phyloP scores from a whole-genome alignment of 2,888 invertebrate species.

The Tillus elongatus region DNA sequence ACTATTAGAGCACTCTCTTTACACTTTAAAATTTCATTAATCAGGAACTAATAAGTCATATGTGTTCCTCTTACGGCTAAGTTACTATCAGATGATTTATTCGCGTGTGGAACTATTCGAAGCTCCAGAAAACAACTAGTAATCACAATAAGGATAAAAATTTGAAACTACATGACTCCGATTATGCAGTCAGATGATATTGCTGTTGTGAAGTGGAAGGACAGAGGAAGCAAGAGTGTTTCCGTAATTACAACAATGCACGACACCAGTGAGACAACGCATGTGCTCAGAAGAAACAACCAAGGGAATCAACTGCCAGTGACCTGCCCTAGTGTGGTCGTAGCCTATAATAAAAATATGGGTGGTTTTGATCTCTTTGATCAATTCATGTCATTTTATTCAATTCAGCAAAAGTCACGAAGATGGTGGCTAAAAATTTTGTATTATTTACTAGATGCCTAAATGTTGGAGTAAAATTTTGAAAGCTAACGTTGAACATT shows the following conservation, averaged over 20 bases:
- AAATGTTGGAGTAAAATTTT: conserved; percentile 19
- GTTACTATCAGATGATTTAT: conserved; percentile 12
- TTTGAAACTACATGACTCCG: conserved; percentile 1
- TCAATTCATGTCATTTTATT: conserved; percentile 1
- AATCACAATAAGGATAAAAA: conserved; percentile 5
- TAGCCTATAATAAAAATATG: conserved; percentile 3
- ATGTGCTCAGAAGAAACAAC: conserved; percentile 6
- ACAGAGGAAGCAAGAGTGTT: conserved; percentile 15
- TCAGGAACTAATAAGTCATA: no score
- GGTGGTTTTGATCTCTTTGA: background rate
- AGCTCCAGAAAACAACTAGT: conserved; percentile 6
- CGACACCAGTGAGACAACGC: conserved; percentile 9
- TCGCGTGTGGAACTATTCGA: conserved; percentile 17
- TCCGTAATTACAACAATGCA: conserved; percentile 8
- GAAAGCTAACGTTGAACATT: no score
- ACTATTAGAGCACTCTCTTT: no score
- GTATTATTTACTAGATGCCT: conserved; percentile 17
- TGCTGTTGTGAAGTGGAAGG: conserved; percentile 18
- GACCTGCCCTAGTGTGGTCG: conserved; percentile 2
- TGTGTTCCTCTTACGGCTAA: conserved; percentile 12
- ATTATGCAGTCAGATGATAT: conserved; percentile 12
- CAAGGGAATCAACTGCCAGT: conserved; percentile 8
- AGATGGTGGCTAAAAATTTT: conserved; percentile 3
- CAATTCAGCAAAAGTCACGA: conserved; percentile 1
- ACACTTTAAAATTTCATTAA: no score